Percentiles rank a stretch among this genome's conserved stretches.
These are phyloP conservation scores for Paedocypris micromegethes DNA, from an alignment of 2,797 vertebrate genomes.

Conservation along the genomic window DNA sequence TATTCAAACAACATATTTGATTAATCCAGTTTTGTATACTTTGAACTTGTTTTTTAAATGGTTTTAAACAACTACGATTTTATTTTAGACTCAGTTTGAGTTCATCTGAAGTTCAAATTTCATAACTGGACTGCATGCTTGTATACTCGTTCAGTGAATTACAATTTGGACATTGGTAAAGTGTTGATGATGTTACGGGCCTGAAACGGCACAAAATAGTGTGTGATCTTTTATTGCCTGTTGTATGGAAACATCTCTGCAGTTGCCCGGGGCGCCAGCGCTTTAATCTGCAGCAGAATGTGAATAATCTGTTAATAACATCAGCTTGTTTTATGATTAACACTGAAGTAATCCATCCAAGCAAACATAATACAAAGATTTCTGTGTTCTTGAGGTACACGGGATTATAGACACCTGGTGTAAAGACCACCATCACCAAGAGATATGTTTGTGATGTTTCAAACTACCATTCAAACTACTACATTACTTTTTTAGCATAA, in stretches of 20 bases:
- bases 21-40: too few relatives aligned
- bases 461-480: slow-evolving; percentile 40
- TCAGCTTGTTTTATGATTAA: slow-evolving; percentile 65
- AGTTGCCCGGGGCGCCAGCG: slow-evolving; percentile 21
- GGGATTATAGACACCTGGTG: slow-evolving; percentile 39
- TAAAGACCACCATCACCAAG: slow-evolving; percentile 8
- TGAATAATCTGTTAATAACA: slow-evolving; percentile 73
- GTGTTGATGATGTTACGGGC: neutral
- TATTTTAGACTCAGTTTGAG: too few relatives aligned
- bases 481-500: too few relatives aligned
- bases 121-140: neutral
- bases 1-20: too few relatives aligned
- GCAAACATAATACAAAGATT: slow-evolving; percentile 56
- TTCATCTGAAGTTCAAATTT: too few relatives aligned
- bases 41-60: too few relatives aligned
- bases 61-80: too few relatives aligned
- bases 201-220: slow-evolving; percentile 6
- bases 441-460: neutral
- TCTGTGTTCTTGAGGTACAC: slow-evolving; percentile 54
- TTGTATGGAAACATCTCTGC: slow-evolving; percentile 32
- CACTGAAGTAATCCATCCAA: slow-evolving; percentile 49
- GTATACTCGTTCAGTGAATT: neutral
- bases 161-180: neutral
- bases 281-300: slow-evolving; percentile 76
- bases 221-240: slow-evolving; percentile 16